Evolutionary conservation across 2,888 invertebrate species (phyloP).

Genomic region (Panorpa germanica): DNA sequence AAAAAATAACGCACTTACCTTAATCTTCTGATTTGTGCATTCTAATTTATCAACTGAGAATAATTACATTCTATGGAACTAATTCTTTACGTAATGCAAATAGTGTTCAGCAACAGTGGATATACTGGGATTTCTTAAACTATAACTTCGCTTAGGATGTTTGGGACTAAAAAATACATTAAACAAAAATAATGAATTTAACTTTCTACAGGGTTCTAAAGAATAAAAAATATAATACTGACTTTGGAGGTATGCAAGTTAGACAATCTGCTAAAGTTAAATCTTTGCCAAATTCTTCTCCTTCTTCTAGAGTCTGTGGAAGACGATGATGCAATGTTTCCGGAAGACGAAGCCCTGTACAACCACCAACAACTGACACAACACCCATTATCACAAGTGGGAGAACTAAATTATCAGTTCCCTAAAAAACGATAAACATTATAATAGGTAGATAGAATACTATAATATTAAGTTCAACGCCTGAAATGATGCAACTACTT

Average conservation of each 20-base stretch:
- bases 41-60: no score
- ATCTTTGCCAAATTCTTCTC: conserved; percentile 70
- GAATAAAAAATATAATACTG: conserved; percentile 13
- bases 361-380: conserved; percentile 62
- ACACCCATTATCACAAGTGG: conserved; percentile 72
- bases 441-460: not conserved
- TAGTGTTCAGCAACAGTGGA: no score
- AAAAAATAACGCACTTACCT: no score
- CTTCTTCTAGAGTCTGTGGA: conserved; percentile 76
- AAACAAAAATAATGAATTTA: conserved; percentile 4
- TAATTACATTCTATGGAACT: no score
- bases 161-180: no score
- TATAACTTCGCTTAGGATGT: no score
- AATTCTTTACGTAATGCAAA: no score
- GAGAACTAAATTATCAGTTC: conserved; percentile 63
- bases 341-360: conserved; percentile 61
- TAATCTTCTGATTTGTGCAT: no score
- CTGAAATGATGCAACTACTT: not conserved
- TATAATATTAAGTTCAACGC: not conserved
- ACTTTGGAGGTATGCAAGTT: conserved; percentile 51
- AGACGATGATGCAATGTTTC: conserved; percentile 69
- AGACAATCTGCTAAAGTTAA: conserved; percentile 60
- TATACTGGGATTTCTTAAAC: no score
- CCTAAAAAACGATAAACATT: conserved; percentile 20
- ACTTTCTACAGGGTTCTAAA: not conserved